Percentiles rank a stretch among this genome's conserved stretches.
These are phyloP conservation scores for Protodeltote pygarga DNA, from an alignment of 2,888 invertebrate species.

Conservation along the genomic window DNA sequence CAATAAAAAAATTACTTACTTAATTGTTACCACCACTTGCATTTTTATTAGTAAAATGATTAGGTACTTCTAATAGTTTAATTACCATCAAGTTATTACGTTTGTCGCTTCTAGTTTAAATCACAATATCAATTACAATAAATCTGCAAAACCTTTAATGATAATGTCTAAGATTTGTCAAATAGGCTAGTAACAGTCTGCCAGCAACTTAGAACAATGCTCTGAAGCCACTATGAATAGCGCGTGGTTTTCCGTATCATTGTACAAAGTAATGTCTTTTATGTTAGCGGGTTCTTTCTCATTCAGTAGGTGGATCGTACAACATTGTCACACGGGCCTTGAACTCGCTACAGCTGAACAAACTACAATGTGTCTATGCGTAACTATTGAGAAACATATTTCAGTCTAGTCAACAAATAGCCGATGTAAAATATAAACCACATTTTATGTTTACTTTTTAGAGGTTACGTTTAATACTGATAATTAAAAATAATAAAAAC, in stretches of 20 bases:
- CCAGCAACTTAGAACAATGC: slow-evolving; percentile 16
- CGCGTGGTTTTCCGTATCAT: slow-evolving; percentile 31
- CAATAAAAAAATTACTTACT: too few relatives aligned
- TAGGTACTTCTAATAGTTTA: too few relatives aligned
- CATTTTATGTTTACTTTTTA: slow-evolving; percentile 18
- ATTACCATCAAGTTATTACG: too few relatives aligned
- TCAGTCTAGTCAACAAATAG: slow-evolving; percentile 47
- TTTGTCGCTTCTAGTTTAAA: too few relatives aligned
- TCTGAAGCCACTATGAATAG: slow-evolving; percentile 6
- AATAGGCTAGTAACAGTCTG: slow-evolving; percentile 13
- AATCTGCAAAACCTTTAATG: not conserved
- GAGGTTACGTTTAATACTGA: not conserved
- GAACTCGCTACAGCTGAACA: slow-evolving; percentile 77
- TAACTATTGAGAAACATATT: slow-evolving; percentile 53
- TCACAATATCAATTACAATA: too few relatives aligned
- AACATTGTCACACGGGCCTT: slow-evolving; percentile 73
- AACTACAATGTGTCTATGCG: slow-evolving; percentile 58
- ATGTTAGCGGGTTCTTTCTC: slow-evolving; percentile 55
- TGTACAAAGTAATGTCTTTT: slow-evolving; percentile 46
- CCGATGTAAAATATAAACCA: slow-evolving; percentile 25
- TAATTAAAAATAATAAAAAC: not conserved
- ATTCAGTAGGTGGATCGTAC: slow-evolving; percentile 52
- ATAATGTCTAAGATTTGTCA: not conserved
- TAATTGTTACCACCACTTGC: too few relatives aligned
- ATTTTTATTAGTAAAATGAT: too few relatives aligned